Evolutionary conservation across 2,888 invertebrate species (phyloP), one percentile per base, ranked within the genome.

Genomic region (Polyommatus icarus): DNA sequence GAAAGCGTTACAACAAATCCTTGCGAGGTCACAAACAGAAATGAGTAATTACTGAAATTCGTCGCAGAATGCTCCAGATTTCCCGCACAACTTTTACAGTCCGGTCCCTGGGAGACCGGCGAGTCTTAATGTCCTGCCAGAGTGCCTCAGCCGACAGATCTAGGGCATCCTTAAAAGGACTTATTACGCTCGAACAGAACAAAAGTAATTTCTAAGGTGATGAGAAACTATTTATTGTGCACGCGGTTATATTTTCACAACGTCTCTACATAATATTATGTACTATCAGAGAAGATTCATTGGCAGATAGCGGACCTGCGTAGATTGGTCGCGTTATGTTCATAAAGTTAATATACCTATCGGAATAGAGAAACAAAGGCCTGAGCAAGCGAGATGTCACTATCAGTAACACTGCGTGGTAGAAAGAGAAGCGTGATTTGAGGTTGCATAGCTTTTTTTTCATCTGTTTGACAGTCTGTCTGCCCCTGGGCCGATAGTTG

Each of bases 121-220:
- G 24, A 12, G 61, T 61, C 61, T 61, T 61, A 61, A 61, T 12
- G 61, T 61, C 61, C n/a, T 20, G 59, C 20, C 61, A 20, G 20
- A 61, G 24, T 61, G 61, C 61, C 61, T 59, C 8, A 59, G 54
- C 18, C 10, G 61, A 61, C 61, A 61, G 20, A 61, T 24, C 61
- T 61, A 61, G 61, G 61, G 20, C 61, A 61, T 61, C 61, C 12
- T 61, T 61, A 61, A 61, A 61, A 24, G 24, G 61, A 61, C 61
- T 61, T 61, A 61, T 24, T 61, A 61, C 61, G 20, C 61, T 61
- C 20, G 12, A 59, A 59, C 20, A 61, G 61, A 61, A 61, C 61
- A 24, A 61, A 61, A 61, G 61, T 61, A 20, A 59, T 59, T 59
- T n/a, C 59, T 59, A 5, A 59, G n/a, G 7, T 59, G 1, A 59